These are phyloP conservation scores for Lordiphosa mommai DNA, from an alignment of 1,140 invertebrate species.

Conservation along the genomic window DNA sequence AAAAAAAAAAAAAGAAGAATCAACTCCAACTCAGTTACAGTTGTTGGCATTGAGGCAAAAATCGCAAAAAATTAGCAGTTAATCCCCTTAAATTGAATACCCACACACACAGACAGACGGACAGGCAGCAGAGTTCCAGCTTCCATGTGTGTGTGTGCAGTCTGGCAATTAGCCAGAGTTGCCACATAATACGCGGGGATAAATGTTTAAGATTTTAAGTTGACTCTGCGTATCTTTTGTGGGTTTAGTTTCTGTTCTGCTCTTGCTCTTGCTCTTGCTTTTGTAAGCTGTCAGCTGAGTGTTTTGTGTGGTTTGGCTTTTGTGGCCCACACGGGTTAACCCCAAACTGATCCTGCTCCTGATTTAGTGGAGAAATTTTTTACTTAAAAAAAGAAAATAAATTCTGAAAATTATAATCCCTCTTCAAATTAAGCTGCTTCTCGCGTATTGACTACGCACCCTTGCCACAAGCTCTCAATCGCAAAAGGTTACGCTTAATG, in stretches of 20 bases:
- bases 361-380: constrained; percentile 57
- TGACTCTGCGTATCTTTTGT: constrained; percentile 31
- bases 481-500: constrained; percentile 72
- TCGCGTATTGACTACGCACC: constrained; percentile 45
- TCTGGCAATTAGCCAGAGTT: constrained; percentile 76
- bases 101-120: constrained; percentile 19
- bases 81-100: constrained; percentile 80
- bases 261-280: constrained; percentile 1
- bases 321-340: constrained; percentile 52
- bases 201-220: constrained; percentile 79
- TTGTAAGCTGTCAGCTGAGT: constrained; percentile 53
- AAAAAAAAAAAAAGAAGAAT: constrained; percentile 21
- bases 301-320: constrained; percentile 57
- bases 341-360: constrained; percentile 47
- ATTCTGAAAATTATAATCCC: constrained; percentile 42
- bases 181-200: constrained; percentile 78
- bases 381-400: neutral
- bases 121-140: neutral
- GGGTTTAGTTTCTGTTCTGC: constrained; percentile 38
- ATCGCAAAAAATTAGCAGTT: constrained; percentile 79
- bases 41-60: constrained; percentile 61
- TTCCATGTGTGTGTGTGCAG: constrained; percentile 11
- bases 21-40: constrained; percentile 44
- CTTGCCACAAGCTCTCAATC: constrained; percentile 12
- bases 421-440: constrained; percentile 75